Evolutionary conservation across 2,113 vertebrate species (phyloP), one percentile per base, ranked within the genome.

Genomic region (Nycticebus coucang): DNA sequence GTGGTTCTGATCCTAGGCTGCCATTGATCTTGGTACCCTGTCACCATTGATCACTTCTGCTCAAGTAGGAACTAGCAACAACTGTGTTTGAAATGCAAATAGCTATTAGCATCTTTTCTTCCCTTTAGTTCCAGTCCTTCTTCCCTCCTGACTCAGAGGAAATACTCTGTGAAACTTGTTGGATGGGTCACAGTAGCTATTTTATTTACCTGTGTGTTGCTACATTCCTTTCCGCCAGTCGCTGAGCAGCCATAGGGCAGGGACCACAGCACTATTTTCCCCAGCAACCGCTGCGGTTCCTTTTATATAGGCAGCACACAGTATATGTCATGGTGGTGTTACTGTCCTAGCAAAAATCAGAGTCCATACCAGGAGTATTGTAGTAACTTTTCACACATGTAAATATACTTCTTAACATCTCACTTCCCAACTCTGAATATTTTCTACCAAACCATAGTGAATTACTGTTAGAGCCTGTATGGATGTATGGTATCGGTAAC

Each of bases 201-300:
- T 80, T 21, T 30, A 24, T 24, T 24, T n/a, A 77, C 8, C 19
- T 80, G 1, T 75, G 15, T 57, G 77, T 75, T 28, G 6, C 7
- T 53, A 0, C 22, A 1, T 50, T 11, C 8, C 35, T 0, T 19
- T 77, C 22, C 41, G 14, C 4, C 15, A 30, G 12, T 11, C 26
- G 33, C 7, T 22, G 55, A 11, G 10, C 15, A 35, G 3, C 59
- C 59, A 4, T 0, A 64, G 64, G 15, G 28, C 30, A 26, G 22
- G 41, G 35, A 33, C 35, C 66, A 10, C 0, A 14, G 17, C 13
- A 4, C 10, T 21, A 24, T 5, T 24, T 30, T 33, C 50, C 33
- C 33, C 33, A 85, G 66, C 24, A 81, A 9, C 41, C 10, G 1
- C 24, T 1, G 4, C 21, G 17, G 33, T 60, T 14, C 37, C 13